phyloP scores from a whole-genome alignment of 2,113 vertebrate species.

The Leuciscus idus region DNA sequence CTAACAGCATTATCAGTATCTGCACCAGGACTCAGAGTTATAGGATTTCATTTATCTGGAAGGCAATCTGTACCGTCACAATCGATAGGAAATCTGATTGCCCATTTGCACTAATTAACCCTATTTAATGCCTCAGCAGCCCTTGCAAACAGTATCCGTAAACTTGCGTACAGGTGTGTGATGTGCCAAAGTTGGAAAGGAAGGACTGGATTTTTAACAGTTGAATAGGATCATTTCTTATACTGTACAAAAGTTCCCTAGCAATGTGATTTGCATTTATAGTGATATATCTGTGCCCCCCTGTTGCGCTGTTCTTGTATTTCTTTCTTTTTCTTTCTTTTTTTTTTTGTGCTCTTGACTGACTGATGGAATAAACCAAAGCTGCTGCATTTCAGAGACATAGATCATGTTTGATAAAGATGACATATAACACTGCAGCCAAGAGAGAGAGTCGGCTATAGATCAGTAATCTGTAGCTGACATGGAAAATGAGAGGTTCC shows the following conservation, averaged over 20 bases:
- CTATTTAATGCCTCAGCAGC: slow-evolving; percentile 56
- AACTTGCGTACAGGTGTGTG: neutral
- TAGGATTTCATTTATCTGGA: slow-evolving; percentile 60
- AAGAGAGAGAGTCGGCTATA: slow-evolving; percentile 38
- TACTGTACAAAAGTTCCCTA: neutral
- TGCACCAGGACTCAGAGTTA: slow-evolving; percentile 47
- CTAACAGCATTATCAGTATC: slow-evolving; percentile 45
- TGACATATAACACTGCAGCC: slow-evolving; percentile 51
- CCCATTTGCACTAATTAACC: slow-evolving; percentile 59
- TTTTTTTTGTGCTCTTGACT: slow-evolving; percentile 16
- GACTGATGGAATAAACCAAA: slow-evolving; percentile 46
- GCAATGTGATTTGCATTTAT: slow-evolving; percentile 8
- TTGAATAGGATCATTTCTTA: neutral
- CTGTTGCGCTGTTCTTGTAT: neutral
- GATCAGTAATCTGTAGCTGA: slow-evolving; percentile 56
- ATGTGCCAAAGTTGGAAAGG: neutral
- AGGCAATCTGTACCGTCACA: slow-evolving; percentile 60
- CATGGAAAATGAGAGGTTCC: slow-evolving; percentile 56
- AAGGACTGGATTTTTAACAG: neutral
- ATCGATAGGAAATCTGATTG: slow-evolving; percentile 58
- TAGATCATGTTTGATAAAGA: slow-evolving; percentile 58
- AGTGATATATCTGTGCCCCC: slow-evolving; percentile 22
- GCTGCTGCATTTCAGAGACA: slow-evolving; percentile 46
- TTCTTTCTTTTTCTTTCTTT: no score
- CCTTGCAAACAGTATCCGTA: slow-evolving; percentile 24